phyloP scores from a whole-genome alignment of 2,797 vertebrate genomes.

The Phataginus tricuspis region DNA sequence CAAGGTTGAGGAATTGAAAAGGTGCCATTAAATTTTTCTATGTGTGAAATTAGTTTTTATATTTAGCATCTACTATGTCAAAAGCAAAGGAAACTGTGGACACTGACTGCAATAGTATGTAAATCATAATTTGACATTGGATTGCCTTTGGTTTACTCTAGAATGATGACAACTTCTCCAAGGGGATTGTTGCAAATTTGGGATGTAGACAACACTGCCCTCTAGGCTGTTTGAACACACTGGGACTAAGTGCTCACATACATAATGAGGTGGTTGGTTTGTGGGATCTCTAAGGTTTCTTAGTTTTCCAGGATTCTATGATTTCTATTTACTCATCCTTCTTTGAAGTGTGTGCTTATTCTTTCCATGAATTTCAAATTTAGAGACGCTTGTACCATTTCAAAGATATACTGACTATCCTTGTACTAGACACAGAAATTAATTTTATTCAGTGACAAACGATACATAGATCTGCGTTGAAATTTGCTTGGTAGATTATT shows the following conservation, averaged over 20 bases:
- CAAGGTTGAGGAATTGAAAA: neutral
- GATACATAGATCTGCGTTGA: constrained; percentile 73
- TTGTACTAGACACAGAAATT: constrained; percentile 70
- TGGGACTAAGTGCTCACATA: neutral
- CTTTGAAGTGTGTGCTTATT: constrained; percentile 53
- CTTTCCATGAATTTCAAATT: constrained; percentile 65
- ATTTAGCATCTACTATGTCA: neutral
- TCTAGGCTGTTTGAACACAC: constrained; percentile 60
- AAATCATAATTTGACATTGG: constrained; percentile 78
- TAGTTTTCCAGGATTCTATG: constrained; percentile 11
- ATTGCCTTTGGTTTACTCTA: constrained; percentile 71
- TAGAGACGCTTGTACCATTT: constrained; percentile 56
- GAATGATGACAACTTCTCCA: constrained; percentile 49
- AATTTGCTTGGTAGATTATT: constrained; percentile 74
- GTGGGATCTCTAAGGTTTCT: neutral
- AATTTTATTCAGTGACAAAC: constrained; percentile 75
- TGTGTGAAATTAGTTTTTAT: constrained; percentile 1
- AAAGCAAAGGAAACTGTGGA: constrained; percentile 20
- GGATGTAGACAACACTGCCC: constrained; percentile 71
- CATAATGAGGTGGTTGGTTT: neutral
- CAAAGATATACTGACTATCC: constrained; percentile 64
- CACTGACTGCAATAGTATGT: constrained; percentile 56
- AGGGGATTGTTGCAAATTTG: constrained; percentile 63
- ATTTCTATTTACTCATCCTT: neutral
- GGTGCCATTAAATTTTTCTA: neutral